Conservation (phyloP, 2,888 invertebrate species). For the Andrena trimmerana region DNA sequence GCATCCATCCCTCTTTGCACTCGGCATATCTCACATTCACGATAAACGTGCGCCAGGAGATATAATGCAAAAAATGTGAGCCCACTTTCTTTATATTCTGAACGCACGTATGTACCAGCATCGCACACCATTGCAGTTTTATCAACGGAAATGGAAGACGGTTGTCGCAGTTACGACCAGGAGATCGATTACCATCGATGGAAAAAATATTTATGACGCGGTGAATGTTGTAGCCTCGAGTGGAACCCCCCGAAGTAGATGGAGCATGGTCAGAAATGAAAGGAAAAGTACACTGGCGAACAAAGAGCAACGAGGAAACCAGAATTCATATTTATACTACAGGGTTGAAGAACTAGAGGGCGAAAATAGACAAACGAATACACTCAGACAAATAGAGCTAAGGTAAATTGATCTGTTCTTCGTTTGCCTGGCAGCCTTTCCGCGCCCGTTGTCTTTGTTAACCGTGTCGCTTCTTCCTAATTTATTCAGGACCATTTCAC, state of each 20-base stretch:
- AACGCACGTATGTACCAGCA: not conserved
- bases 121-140: conserved; percentile 18
- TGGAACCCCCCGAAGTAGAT: conserved; percentile 23
- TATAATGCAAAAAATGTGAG: not conserved
- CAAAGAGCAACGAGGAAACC: not conserved
- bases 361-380: conserved; percentile 9
- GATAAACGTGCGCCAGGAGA: conserved; percentile 7
- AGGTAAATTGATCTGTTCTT: conserved; percentile 21
- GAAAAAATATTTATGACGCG: conserved; percentile 64
- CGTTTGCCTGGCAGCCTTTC: conserved; percentile 15
- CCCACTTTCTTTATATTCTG: not conserved
- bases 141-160: conserved; percentile 35
- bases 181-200: conserved; percentile 54
- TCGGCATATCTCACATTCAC: not conserved
- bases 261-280: not conserved
- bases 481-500: conserved; percentile 31
- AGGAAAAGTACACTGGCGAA: conserved; percentile 3
- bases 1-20: not conserved
- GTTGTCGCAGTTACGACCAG: conserved; percentile 21
- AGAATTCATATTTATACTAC: not conserved
- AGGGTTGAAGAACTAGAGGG: not conserved
- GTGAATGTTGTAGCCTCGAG: conserved; percentile 57
- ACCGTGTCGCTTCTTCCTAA: conserved; percentile 10
- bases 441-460: conserved; percentile 6
- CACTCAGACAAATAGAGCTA: not conserved